Evolutionary conservation across 2,888 invertebrate species (phyloP), one percentile per base, ranked within the genome.

Genomic region (Zonitis immaculata): DNA sequence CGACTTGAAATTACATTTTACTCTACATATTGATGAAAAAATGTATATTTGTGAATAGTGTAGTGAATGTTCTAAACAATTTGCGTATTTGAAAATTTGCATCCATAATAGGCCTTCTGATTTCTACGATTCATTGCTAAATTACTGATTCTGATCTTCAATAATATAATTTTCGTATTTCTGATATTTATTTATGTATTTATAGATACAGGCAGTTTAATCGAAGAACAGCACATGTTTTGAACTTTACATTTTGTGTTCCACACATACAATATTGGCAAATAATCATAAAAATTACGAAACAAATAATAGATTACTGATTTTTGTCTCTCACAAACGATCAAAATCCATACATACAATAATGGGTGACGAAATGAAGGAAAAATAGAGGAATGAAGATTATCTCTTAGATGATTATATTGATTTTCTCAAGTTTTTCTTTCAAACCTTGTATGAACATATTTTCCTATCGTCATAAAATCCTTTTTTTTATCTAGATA

Each of bases 111-210:
- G 18, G 9, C 25, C 9, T 43, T 44, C 14, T 44, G 8, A 44
- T 43, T 49, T 30, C 16, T 8, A 18, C 12, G 14, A 16, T 42
- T 42, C 7, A 39, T 42, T 43, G 49, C 30, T 32, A 16, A 18
- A 39, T 42, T 25, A 6, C 27, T 22, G 42, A 42, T 49, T 26
- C 42, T 39, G 39, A 28, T 14, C 27, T 27, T 39, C 42, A 27
- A 63, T 58, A 66, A 70, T 71, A 72, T 73, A 71, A 71, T 72
- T 73, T 32, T 71, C 66, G 68, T 69, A 68, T 70, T 71, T 56
- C 66, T 66, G 67, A 66, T 65, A 70, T 71, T 71, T 73, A 73
- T 73, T 73, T 73, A 72, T 73, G 71, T 73, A 72, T 72, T 73
- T 73, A 72, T 73, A 72, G 68, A 73, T 67, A 70, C 70, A 73